Evolutionary conservation across 2,888 invertebrate species (phyloP).

Genomic region (Diarsia dahlii): DNA sequence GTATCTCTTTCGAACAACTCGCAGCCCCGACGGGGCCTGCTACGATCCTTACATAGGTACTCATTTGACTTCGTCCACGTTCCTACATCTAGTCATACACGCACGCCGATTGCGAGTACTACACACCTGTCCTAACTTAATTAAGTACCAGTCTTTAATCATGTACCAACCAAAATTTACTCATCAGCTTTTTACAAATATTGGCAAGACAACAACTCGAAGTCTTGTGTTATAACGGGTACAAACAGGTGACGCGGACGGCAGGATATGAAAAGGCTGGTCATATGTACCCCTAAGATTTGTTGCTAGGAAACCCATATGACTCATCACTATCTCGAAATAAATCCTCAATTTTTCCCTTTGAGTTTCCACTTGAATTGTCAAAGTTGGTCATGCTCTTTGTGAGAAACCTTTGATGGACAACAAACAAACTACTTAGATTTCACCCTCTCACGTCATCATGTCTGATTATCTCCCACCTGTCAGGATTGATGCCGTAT

Average conservation of each 20-base stretch:
- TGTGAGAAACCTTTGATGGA: constrained; percentile 76
- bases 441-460: constrained; percentile 78
- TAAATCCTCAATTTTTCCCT: constrained; percentile 45
- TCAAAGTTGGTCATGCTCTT: constrained; percentile 44
- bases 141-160: background rate
- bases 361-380: constrained; percentile 58
- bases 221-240: background rate
- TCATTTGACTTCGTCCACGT: no score
- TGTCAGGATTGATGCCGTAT: constrained; percentile 81
- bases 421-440: constrained; percentile 73
- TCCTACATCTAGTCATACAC: no score
- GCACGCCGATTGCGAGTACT: no score
- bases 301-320: constrained; percentile 36
- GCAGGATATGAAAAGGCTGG: background rate
- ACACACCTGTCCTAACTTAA: no score
- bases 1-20: no score
- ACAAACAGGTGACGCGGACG: background rate
- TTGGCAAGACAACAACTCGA: background rate
- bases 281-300: background rate
- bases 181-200: no score
- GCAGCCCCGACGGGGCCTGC: no score
- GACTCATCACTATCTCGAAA: constrained; percentile 26
- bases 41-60: no score
- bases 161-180: no score
- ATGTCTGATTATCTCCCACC: constrained; percentile 85